Evolutionary conservation across 1,140 invertebrate genomes (phyloP), one percentile per base, ranked within the genome.

Genomic region (Pogonomyrmex barbatus): DNA sequence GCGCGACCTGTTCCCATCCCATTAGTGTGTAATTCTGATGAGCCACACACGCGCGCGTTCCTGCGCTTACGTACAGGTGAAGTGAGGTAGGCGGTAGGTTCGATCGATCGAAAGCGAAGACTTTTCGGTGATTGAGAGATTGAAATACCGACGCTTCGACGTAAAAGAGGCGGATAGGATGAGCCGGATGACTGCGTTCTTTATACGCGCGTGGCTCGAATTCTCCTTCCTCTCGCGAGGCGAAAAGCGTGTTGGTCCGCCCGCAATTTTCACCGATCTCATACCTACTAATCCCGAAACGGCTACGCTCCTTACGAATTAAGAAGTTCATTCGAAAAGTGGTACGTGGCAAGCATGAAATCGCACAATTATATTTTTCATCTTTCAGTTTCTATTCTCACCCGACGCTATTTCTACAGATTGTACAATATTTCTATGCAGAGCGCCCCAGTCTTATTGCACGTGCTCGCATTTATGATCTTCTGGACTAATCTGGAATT

Each of bases 141-240:
- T 39, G 42, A 60, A 83, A 73, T 70, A 50, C 50, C 39, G 78
- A 71, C 33, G 50, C 8, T 52, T 8, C n/a, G n/a, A n/a, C n/a
- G 24, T 14, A 56, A 60, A n/a, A 33, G 42, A 45, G 12, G 30
- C 1, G 8, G 33, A 52, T 30, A 68, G n/a, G 63, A 54, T 70
- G 77, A 81, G 36, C 4, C 9, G 77, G 12, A 42, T 81, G 63
- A 56, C 52, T 70, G 50, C 50, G 50, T 81, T 70, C 77, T 56
- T 81, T 81, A 81, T 70, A 56, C n/a, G n/a, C 33, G n/a, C 45
- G 47, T 42, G 8, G 2, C n/a, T 24, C 36, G 12, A 70, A 70
- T 70, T 68, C 68, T 77, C 54, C 50, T 71, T 82, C 78, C 17
- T 60, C 60, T 75, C 36, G 56, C 30, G 8, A 62, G 45, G 10